Evolutionary conservation across 2,797 vertebrate species (phyloP).

Genomic region (Jordanella pulchra): DNA sequence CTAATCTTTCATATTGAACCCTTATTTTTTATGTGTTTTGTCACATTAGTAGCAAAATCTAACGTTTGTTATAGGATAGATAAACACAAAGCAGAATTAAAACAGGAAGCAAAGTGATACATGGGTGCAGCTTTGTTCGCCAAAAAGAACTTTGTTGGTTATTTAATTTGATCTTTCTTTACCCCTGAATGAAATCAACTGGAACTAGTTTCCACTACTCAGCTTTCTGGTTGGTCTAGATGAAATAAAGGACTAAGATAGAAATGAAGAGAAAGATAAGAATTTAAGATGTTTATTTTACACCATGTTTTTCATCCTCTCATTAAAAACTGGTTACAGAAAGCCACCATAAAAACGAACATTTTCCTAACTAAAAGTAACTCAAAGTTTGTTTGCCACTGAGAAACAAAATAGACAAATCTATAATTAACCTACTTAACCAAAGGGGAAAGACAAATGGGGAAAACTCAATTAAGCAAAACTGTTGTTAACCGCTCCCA

Average conservation of each 20-base stretch:
- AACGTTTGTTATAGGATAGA: neutral
- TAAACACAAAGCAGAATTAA: neutral
- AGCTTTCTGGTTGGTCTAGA: neutral
- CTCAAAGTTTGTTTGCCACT: neutral
- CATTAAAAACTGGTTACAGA: neutral
- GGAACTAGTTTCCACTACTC: neutral
- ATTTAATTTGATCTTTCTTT: neutral
- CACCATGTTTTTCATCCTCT: neutral
- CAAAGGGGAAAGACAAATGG: neutral
- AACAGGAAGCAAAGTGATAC: neutral
- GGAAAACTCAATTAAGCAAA: neutral
- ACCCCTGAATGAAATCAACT: neutral
- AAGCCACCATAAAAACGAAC: neutral
- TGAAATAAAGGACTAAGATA: neutral
- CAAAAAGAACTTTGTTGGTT: neutral
- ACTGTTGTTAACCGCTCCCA: neutral
- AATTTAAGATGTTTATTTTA: neutral
- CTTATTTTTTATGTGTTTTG: neutral
- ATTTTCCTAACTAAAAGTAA: neutral
- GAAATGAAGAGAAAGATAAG: neutral
- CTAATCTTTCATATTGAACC: slow-evolving; percentile 1
- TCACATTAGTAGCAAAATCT: neutral
- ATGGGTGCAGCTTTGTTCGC: neutral
- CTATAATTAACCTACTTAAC: neutral
- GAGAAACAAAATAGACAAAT: neutral